These are phyloP conservation scores for Oryzias dopingdopingensis DNA, from an alignment of 2,797 vertebrate genomes.

Conservation along the genomic window DNA sequence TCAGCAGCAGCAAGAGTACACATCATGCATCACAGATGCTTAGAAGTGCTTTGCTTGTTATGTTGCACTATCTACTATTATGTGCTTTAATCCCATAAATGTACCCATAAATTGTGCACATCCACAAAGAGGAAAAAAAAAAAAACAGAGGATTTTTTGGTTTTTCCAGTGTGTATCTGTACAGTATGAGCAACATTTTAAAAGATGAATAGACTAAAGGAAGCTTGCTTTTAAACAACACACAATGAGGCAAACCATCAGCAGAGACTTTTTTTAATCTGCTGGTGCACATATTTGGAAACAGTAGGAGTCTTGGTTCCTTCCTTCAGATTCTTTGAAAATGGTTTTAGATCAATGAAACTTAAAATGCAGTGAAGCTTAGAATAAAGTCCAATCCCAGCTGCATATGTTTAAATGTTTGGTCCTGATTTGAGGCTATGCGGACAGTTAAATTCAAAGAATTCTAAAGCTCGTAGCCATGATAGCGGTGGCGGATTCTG, in stretches of 20 bases:
- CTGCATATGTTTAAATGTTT: constrained; percentile 15
- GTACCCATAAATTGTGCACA: neutral
- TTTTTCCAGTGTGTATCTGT: neutral
- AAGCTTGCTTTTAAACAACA: constrained; percentile 1
- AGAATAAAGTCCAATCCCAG: constrained; percentile 8
- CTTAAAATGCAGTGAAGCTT: neutral
- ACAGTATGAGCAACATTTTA: neutral
- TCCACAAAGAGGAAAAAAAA: neutral
- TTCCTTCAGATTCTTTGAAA: neutral
- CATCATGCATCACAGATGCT: constrained; percentile 1
- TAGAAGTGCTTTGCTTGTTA: neutral
- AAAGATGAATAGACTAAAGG: neutral
- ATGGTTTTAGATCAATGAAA: constrained; percentile 18
- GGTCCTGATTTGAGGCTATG: constrained; percentile 20
- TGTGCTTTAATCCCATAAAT: neutral
- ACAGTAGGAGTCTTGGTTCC: constrained; percentile 9
- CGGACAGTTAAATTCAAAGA: constrained; percentile 25
- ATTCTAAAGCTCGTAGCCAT: constrained; percentile 26
- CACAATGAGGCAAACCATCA: constrained; percentile 2
- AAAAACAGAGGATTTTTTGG: neutral
- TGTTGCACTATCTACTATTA: neutral
- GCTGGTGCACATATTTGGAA: constrained; percentile 7
- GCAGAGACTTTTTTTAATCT: neutral
- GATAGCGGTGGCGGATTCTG: constrained; percentile 24
- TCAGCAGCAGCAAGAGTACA: constrained; percentile 1